These are phyloP conservation scores for Acrossocheilus fasciatus DNA, from an alignment of 2,797 vertebrate genomes.

Conservation along the genomic window DNA sequence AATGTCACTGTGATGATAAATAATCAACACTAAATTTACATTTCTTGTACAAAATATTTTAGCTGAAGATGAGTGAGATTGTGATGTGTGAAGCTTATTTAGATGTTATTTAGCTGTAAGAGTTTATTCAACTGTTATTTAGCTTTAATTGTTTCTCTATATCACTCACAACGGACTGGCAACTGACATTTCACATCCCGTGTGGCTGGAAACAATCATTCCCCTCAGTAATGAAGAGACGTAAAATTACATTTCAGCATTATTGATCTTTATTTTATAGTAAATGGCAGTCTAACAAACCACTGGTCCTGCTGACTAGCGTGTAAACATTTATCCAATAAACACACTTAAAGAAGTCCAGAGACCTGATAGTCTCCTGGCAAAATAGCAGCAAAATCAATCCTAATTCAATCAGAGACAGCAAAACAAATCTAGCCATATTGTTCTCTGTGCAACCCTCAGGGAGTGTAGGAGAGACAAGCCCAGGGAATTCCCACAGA, in stretches of 20 bases:
- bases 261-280: constrained; percentile 84
- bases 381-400: constrained; percentile 87
- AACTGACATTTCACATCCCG: constrained; percentile 71
- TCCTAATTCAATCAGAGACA: constrained; percentile 90
- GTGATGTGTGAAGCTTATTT: neutral
- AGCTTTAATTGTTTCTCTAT: constrained; percentile 41
- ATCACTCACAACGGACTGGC: constrained; percentile 35
- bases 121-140: neutral
- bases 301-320: constrained; percentile 69
- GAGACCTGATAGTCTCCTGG: constrained; percentile 81
- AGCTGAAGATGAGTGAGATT: neutral
- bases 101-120: neutral
- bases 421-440: constrained; percentile 85
- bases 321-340: constrained; percentile 80
- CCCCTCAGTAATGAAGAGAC: constrained; percentile 72
- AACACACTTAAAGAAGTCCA: constrained; percentile 85
- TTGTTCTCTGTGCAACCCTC: constrained; percentile 73
- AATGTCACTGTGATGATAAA: neutral
- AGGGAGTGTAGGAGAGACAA: constrained; percentile 59
- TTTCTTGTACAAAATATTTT: neutral
- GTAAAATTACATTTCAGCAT: constrained; percentile 75
- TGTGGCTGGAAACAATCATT: constrained; percentile 69
- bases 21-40: neutral
- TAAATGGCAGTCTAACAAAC: constrained; percentile 84
- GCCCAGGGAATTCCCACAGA: constrained; percentile 29